These are phyloP conservation scores for Bryconaethiops microstoma DNA, from an alignment of 2,797 vertebrate genomes.

Conservation along the genomic window DNA sequence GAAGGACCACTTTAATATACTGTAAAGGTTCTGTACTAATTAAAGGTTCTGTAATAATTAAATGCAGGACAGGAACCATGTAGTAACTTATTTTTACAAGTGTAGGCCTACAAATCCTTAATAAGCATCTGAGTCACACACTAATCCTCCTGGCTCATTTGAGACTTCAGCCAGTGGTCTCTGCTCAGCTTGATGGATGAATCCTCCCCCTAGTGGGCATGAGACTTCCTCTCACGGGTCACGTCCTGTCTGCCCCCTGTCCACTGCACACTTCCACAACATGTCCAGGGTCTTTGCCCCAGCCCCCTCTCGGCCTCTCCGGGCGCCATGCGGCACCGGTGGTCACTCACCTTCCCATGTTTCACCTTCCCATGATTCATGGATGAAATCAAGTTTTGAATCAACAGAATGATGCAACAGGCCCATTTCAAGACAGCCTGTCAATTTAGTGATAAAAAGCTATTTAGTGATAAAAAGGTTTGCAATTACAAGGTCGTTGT, in stretches of 20 bases:
- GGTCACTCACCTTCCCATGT: constrained; percentile 55
- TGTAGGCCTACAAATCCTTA: constrained; percentile 20
- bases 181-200: constrained; percentile 74
- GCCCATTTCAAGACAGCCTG: not conserved
- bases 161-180: constrained; percentile 67
- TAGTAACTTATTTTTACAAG: not conserved
- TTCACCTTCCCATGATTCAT: constrained; percentile 19
- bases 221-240: constrained; percentile 76
- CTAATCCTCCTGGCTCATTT: constrained; percentile 64
- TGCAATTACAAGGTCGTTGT: not conserved
- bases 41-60: not conserved
- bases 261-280: constrained; percentile 81
- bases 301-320: constrained; percentile 59
- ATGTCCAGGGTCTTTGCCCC: constrained; percentile 74
- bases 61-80: not conserved
- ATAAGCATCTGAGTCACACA: constrained; percentile 34
- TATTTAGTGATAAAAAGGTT: too few species aligned
- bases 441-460: not conserved
- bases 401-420: constrained; percentile 11
- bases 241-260: constrained; percentile 81
- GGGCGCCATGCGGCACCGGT: constrained; percentile 70
- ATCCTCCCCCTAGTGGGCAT: constrained; percentile 70
- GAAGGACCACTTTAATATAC: not conserved
- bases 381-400: constrained; percentile 12
- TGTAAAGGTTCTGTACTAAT: not conserved